Base-by-base conservation (phyloP, 2,113 vertebrate genomes). In the Chlorodrepanis virens region DNA sequence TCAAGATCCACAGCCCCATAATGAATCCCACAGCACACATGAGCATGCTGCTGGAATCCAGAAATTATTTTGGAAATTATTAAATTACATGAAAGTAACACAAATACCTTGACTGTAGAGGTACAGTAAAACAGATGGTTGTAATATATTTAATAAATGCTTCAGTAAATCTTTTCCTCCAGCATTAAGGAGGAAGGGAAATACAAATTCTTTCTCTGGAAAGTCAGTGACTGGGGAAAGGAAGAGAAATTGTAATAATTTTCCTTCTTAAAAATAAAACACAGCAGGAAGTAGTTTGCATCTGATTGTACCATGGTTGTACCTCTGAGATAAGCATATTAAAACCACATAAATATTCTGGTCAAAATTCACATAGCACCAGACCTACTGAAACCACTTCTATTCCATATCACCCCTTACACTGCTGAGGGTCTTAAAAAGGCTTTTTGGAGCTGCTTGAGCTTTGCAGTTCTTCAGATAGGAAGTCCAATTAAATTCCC, bases 381-480 rank as follows among this genome's bases (percentile, higher is more conserved):
- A 82, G 87, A 82, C 50, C 65, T 84, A 64, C 13, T 59, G 75
- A 76, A 95, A 77, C 44, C 52, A 27, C 52, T 68, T 49, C 74
- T 47, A 60, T 69, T 71, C 40, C 45, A 1, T 35, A 86, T 23
- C 39, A 76, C 27, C 54, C 96, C 98, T 98, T 94, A 99, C 99
- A 44, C 98, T 98, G 95, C 98, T 98, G 78, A 98, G 98, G 91
- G 98, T 98, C 96, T 98, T 99, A 94, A 99, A 99, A 89, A 99
- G 98, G 91, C 98, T 98, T 97, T 99, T 99, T 14, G 99, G 99
- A 72, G 99, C 98, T 92, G 98, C 97, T 37, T 99, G 99, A 86
- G 98, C 98, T 88, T 99, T 98, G 97, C 98, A 98, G 72, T 98
- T 99, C 97, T 99, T 99, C 91, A 99, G 98, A 78, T 99, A 99